Percentiles rank a stretch among this genome's conserved stretches.
These are phyloP conservation scores for Labeo calbasu DNA, from an alignment of 2,797 vertebrate species.

Conservation along the genomic window DNA sequence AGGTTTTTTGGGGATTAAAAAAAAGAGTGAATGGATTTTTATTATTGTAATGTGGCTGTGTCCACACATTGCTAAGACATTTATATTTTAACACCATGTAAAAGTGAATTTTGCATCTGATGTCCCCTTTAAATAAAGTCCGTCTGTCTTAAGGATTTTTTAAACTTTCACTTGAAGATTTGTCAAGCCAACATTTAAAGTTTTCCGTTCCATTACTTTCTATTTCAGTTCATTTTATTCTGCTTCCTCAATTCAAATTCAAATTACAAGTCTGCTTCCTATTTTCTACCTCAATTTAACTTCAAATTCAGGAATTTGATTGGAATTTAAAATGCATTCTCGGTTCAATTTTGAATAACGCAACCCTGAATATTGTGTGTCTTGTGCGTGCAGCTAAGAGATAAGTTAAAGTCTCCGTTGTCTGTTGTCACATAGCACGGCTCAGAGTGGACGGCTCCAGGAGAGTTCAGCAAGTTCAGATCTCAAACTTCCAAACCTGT, in stretches of 20 bases:
- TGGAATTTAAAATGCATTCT: background rate
- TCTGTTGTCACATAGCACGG: constrained; percentile 73
- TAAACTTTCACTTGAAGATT: background rate
- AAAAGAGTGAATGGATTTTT: too few relatives aligned
- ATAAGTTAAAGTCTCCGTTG: constrained; percentile 26
- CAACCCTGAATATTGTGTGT: background rate
- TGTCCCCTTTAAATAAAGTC: background rate
- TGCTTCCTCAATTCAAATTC: background rate
- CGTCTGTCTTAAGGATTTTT: background rate
- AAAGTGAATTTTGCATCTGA: too few relatives aligned
- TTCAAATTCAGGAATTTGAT: background rate
- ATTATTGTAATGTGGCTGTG: too few relatives aligned
- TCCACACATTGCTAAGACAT: too few relatives aligned
- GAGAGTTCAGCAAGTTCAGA: constrained; percentile 88
- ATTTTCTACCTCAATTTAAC: background rate
- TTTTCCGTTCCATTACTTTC: background rate
- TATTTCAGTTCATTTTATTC: background rate
- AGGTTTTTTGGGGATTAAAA: too few relatives aligned
- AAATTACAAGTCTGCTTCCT: background rate
- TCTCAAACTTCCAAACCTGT: constrained; percentile 85
- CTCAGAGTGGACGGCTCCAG: constrained; percentile 85
- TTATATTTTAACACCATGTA: too few relatives aligned
- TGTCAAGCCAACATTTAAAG: background rate
- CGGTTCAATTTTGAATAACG: background rate
- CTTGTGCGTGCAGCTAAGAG: background rate